Evolutionary conservation across 1,140 invertebrate genomes (phyloP).

Genomic region (Spodoptera frugiperda): DNA sequence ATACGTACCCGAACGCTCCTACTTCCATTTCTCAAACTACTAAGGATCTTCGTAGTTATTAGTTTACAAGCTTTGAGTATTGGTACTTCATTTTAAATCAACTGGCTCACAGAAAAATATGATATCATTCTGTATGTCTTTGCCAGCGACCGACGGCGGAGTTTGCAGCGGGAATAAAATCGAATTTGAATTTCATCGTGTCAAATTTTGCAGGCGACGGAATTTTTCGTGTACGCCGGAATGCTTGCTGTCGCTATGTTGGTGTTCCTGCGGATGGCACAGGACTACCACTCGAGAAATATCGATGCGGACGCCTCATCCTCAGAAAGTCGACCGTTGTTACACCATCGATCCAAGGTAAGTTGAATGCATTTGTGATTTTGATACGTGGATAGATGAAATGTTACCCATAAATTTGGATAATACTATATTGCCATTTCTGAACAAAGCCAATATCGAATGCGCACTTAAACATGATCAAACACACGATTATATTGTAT

Average conservation of each 20-base stretch:
- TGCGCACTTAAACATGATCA: too few species aligned
- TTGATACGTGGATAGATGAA: neutral
- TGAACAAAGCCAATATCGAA: neutral
- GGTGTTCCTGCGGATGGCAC: conserved; percentile 72
- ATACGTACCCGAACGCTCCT: too few species aligned
- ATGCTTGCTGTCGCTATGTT: conserved; percentile 72
- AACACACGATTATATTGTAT: too few species aligned
- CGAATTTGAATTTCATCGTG: conserved; percentile 30
- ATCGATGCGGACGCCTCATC: conserved; percentile 76
- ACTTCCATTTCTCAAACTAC: neutral
- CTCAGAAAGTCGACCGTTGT: conserved; percentile 71
- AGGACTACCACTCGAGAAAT: conserved; percentile 68
- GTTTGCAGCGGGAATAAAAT: conserved; percentile 1
- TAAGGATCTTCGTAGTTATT: neutral
- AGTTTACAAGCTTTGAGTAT: neutral
- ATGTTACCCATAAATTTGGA: neutral
- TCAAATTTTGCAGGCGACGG: conserved; percentile 65
- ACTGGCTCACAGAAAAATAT: neutral
- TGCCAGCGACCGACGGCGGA: neutral
- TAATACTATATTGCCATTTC: neutral
- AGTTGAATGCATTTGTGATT: conserved; percentile 25
- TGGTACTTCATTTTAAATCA: neutral
- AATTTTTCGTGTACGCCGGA: conserved; percentile 77
- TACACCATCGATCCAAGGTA: conserved; percentile 74
- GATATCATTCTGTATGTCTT: conserved; percentile 18